A percentile compares a stretch with the other conserved stretches of the same genome.
Conservation (phyloP, 92 coral and sea anemone genomes). For the Nematostella vectensis region DNA sequence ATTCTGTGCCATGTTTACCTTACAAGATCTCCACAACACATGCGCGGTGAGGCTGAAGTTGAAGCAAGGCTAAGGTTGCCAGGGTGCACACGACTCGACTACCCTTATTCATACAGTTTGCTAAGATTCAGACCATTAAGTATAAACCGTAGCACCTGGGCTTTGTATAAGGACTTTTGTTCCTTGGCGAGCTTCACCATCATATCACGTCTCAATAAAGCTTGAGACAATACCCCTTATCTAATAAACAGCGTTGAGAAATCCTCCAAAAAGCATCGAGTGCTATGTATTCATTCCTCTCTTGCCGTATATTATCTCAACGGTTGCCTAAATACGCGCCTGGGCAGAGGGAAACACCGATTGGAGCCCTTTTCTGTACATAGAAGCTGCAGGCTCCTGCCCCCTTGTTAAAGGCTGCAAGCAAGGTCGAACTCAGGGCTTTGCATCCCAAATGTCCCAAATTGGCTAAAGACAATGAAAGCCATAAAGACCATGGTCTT, state of each 20-base stretch:
- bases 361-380: no score
- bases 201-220: constrained; percentile 48
- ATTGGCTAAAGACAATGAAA: constrained; percentile 28
- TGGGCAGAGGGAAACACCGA: no score
- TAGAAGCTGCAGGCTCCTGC: no score
- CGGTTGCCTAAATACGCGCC: no score
- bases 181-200: constrained; percentile 46
- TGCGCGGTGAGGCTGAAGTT: no score
- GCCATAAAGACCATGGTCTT: constrained; percentile 25
- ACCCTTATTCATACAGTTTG: constrained; percentile 38
- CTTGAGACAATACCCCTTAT: constrained; percentile 61
- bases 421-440: no score
- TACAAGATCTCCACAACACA: constrained; percentile 6
- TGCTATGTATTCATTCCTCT: constrained; percentile 2
- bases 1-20: no score
- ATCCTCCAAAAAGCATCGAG: constrained; percentile 40
- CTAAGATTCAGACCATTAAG: constrained; percentile 78
- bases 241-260: constrained; percentile 60
- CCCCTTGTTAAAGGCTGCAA: no score
- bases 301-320: no score
- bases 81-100: constrained; percentile 63
- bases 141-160: constrained; percentile 81
- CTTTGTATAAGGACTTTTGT: constrained; percentile 86
- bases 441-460: no score
- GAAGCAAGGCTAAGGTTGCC: no score